These are phyloP conservation scores for Macrosoma leucophasiata DNA, from an alignment of 2,888 invertebrate genomes.

Conservation along the genomic window DNA sequence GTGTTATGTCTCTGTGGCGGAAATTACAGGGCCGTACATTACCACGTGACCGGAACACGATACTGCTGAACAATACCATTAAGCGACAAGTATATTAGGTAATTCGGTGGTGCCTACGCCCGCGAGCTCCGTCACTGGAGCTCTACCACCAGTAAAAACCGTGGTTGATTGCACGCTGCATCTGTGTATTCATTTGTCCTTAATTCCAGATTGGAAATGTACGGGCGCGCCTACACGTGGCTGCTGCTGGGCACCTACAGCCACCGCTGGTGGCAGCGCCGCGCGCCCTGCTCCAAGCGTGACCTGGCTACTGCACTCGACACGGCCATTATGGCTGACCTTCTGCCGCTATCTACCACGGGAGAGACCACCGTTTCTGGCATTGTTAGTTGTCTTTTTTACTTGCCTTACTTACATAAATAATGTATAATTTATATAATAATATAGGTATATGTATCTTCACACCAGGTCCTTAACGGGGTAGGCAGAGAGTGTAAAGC, in stretches of 20 bases:
- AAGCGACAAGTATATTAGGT: too few relatives aligned
- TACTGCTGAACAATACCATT: too few relatives aligned
- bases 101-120: too few relatives aligned
- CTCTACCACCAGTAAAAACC: too few relatives aligned
- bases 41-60: too few relatives aligned
- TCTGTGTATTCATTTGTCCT: neutral
- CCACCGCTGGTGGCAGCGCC: conserved; percentile 83
- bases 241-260: conserved; percentile 93
- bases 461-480: too few relatives aligned
- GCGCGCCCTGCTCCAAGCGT: conserved; percentile 80
- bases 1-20: too few relatives aligned
- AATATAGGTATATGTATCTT: neutral
- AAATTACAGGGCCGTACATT: too few relatives aligned
- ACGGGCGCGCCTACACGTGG: conserved; percentile 96
- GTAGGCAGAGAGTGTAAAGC: too few relatives aligned
- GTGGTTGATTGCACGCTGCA: too few relatives aligned
- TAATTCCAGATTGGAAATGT: conserved; percentile 83
- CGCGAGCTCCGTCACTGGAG: too few relatives aligned
- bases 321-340: conserved; percentile 91
- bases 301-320: conserved; percentile 88
- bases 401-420: neutral
- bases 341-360: conserved; percentile 90
- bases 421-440: neutral
- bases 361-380: conserved; percentile 92
- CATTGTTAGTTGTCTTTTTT: conserved; percentile 79